Conservation (phyloP, 2,113 vertebrate species). For the Choloepus hoffmanni region DNA sequence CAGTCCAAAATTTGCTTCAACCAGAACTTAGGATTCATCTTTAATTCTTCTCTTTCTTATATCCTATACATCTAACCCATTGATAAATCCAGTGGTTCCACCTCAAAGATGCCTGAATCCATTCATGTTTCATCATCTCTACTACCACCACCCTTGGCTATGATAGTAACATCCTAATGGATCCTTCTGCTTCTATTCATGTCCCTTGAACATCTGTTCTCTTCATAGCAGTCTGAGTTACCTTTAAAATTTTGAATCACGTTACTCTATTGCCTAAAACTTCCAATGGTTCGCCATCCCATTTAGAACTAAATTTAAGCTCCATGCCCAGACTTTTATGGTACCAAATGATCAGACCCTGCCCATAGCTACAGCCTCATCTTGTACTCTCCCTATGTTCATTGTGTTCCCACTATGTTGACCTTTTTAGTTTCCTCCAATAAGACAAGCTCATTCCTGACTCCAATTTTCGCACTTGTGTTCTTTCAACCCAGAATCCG, state of each 20-base stretch:
- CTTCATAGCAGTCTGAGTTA: neutral
- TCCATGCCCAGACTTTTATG: neutral
- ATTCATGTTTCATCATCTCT: neutral
- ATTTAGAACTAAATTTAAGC: neutral
- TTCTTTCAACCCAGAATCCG: neutral
- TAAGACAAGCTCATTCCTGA: neutral
- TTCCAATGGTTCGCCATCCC: neutral
- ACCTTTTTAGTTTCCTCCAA: neutral
- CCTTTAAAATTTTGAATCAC: neutral
- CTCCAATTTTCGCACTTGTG: neutral
- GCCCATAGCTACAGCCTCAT: neutral
- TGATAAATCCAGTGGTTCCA: neutral
- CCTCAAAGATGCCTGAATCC: neutral
- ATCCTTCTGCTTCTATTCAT: neutral
- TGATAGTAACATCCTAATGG: too few relatives aligned
- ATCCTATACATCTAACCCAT: neutral
- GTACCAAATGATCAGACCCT: neutral
- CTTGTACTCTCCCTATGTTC: neutral
- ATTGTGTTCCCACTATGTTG: rapidly evolving
- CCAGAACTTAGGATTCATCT: neutral
- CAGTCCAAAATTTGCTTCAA: neutral
- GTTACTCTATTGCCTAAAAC: neutral
- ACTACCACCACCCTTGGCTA: neutral
- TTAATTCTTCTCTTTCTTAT: neutral
- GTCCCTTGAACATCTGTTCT: neutral